Conservation (phyloP, 2,797 vertebrate species). For the Leptatherina wallacei region DNA sequence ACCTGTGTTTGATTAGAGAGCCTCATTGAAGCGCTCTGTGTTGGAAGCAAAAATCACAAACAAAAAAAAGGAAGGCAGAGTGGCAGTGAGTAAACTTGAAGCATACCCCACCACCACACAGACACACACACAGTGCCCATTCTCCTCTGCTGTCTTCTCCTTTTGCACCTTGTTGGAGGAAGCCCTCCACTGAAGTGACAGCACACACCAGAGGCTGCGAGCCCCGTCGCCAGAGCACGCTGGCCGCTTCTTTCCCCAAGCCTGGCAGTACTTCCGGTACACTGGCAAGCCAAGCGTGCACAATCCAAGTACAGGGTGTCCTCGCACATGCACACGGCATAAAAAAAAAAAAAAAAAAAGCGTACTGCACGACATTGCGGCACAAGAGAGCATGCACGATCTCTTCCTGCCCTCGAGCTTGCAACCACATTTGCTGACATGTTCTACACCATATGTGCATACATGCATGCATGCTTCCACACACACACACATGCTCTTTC, state of each 20-base stretch:
- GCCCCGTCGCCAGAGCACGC: conserved; percentile 30
- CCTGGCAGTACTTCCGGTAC: conserved; percentile 42
- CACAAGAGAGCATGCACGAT: conserved; percentile 10
- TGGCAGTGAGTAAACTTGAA: conserved; percentile 19
- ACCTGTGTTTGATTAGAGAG: conserved; percentile 55
- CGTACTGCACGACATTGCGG: neutral
- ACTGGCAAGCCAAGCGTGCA: conserved; percentile 28
- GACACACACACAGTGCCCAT: conserved; percentile 31
- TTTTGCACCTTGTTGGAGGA: conserved; percentile 65
- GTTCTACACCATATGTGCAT: conserved; percentile 33
- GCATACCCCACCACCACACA: neutral
- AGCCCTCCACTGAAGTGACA: conserved; percentile 71
- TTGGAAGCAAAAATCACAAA: conserved; percentile 47
- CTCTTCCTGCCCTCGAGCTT: conserved; percentile 30
- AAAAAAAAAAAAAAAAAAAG: neutral
- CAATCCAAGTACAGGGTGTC: conserved; percentile 31
- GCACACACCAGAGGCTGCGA: conserved; percentile 67
- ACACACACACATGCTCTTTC: conserved; percentile 14
- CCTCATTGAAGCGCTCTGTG: neutral
- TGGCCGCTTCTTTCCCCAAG: conserved; percentile 19
- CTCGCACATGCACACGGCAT: conserved; percentile 21
- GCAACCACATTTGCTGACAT: conserved; percentile 14
- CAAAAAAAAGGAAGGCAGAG: conserved; percentile 4
- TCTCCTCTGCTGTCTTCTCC: conserved; percentile 67
- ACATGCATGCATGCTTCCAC: conserved; percentile 2